Percentiles rank a stretch among this genome's conserved stretches.
Evolutionary conservation across 2,797 vertebrate genomes (phyloP).

Genomic region (Brachyalestes nurse): DNA sequence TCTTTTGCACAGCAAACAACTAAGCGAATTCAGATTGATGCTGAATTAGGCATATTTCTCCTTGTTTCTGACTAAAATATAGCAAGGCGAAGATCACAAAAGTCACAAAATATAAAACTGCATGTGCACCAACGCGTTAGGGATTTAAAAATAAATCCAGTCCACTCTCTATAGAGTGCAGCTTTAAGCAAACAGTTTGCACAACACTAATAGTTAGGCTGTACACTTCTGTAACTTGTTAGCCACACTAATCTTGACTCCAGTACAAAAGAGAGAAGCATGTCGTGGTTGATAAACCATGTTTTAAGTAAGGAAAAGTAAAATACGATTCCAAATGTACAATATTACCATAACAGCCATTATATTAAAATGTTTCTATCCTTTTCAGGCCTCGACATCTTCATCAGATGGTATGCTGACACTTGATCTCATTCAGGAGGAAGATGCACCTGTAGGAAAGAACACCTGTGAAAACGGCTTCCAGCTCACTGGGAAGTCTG

Average conservation of each 20-base stretch:
- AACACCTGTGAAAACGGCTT: conserved; percentile 72
- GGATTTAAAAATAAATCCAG: too few species aligned
- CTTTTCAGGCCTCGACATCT: conserved; percentile 86
- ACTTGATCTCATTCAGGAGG: conserved; percentile 93
- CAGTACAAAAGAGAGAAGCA: not conserved
- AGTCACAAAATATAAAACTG: too few species aligned
- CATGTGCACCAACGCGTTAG: too few species aligned
- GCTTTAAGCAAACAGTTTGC: not conserved
- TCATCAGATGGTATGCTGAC: conserved; percentile 92
- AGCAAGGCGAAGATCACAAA: too few species aligned
- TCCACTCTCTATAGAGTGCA: too few species aligned
- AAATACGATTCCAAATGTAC: not conserved
- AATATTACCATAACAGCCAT: not conserved
- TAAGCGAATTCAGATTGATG: too few species aligned
- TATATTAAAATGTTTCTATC: not conserved
- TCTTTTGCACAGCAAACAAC: too few species aligned
- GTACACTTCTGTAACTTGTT: not conserved
- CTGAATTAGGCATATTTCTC: too few species aligned
- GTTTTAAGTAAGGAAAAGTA: too few species aligned
- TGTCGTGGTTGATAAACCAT: not conserved
- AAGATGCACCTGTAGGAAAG: conserved; percentile 72
- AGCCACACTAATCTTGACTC: not conserved
- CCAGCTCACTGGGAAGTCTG: conserved; percentile 67
- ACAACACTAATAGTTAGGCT: not conserved
- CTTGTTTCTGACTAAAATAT: too few species aligned